Evolutionary conservation across 2,888 invertebrate genomes (phyloP), one percentile per base, ranked within the genome.

Genomic region (Meiosimyza decipiens): DNA sequence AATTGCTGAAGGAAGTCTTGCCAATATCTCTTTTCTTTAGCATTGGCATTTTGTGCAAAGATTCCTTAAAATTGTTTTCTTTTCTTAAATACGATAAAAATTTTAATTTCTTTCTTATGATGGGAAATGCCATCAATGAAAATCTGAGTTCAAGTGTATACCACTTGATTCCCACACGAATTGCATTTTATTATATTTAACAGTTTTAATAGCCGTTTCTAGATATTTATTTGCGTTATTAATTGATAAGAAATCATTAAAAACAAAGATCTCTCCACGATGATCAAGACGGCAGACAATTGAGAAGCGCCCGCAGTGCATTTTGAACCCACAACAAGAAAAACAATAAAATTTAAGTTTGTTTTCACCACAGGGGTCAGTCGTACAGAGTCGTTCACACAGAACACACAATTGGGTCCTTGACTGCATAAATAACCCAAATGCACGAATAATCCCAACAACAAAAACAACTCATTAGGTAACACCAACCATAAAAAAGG

Each of bases 161-260:
- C 40, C 18, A 52, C 16, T 54, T 9, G 18, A 18, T 70, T 16
- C 70, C 54, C 70, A 63, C 63, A 70, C 62, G 63, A 54, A 33
- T 40, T 2, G 15, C 13, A n/a, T 22, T 47, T 63, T 63, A 40
- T 52, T 33, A 33, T 18, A 12, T 47, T 63, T 70, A 54, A 40
- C 40, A 40, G 40, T 40, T 40, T 40, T 9, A 40, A 70, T 55
- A 11, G 54, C 15, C 52, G 22, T 60, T 63, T 52, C 47, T 33
- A 57, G 54, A 70, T 63, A 63, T 70, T 62, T 70, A 70, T 70
- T 63, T 63, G 33, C 22, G 59, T 68, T 68, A 68, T 68, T 68
- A 68, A 68, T 68, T 68, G 52, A 63, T 62, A 51, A 70, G 62
- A 63, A 33, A 70, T 52, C 70, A 63, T 54, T 62, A 40, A 69